Evolutionary conservation across 2,888 invertebrate genomes (phyloP), one percentile per base, ranked within the genome.

Genomic region (Prostheceraeus crozeri): DNA sequence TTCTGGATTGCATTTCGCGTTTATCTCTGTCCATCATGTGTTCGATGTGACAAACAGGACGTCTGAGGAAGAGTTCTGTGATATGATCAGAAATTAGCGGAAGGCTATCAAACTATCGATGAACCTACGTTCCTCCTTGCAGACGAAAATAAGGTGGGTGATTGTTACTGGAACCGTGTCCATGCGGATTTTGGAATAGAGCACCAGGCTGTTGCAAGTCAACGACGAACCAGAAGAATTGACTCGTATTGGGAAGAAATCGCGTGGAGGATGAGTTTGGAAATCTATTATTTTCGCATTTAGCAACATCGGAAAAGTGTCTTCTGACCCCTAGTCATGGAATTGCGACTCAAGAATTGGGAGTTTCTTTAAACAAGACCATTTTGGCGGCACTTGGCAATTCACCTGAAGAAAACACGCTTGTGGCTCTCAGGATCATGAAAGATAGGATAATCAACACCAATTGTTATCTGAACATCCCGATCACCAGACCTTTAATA

Each of bases 211-310:
- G n/a, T n/a, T n/a, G n/a, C n/a, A n/a, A n/a, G n/a, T n/a, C n/a
- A n/a, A n/a, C n/a, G n/a, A n/a, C n/a, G n/a, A n/a, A n/a, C n/a
- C n/a, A n/a, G n/a, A n/a, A 40, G 45, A 23, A 40, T 40, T 40
- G 45, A 40, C 21, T 14, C 21, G 45, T 40, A 40, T 40, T 40
- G 45, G 45, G 19, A 40, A 40, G 45, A 40, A 40, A 23, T 40
- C 19, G n/a, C 45, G n/a, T 40, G 8, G n/a, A 33, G n/a, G 45
- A 40, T 40, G 45, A 40, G 19, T 19, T 19, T 40, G 45, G 45
- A 14, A 6, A 40, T 19, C 6, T 40, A 14, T 6, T 6, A 23
- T 40, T 19, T 40, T 19, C 45, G 19, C 45, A 14, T 40, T 19
- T 40, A 23, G 19, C 45, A 14, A n/a, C 8, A 40, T 19, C 21